Percentiles rank a stretch among this genome's conserved stretches.
phyloP scores from a whole-genome alignment of 1,140 invertebrate species.

The Eulimnadia texana region DNA sequence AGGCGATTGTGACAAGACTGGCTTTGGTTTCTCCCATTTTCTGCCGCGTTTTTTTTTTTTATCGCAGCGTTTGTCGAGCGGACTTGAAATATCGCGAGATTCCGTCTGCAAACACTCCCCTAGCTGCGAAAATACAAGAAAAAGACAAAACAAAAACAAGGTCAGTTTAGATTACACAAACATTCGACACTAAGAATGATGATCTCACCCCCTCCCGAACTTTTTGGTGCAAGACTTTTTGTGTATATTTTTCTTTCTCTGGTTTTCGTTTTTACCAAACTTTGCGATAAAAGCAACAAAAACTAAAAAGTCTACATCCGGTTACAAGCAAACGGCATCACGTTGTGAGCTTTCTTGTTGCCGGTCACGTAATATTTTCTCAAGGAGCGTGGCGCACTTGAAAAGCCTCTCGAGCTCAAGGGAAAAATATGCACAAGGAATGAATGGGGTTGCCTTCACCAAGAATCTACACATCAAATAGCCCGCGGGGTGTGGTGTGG shows the following conservation, averaged over 20 bases:
- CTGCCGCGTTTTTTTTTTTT: neutral
- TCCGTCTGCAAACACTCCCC: neutral
- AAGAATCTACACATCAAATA: neutral
- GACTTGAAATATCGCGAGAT: neutral
- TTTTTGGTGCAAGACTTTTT: neutral
- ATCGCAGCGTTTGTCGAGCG: neutral
- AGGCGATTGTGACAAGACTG: neutral
- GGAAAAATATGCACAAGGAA: too few relatives aligned
- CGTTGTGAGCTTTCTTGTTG: too few relatives aligned
- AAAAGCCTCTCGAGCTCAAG: too few relatives aligned
- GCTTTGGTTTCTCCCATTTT: neutral
- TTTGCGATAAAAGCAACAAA: too few relatives aligned
- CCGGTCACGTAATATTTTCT: too few relatives aligned
- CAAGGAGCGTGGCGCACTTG: too few relatives aligned
- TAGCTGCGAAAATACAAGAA: neutral
- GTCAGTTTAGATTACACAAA: neutral
- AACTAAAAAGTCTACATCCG: neutral
- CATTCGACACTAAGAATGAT: neutral
- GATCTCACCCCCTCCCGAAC: neutral
- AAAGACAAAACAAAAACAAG: neutral
- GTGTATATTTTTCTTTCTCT: too few relatives aligned
- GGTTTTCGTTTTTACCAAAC: too few relatives aligned
- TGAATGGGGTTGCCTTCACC: neutral
- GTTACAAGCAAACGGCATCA: neutral
- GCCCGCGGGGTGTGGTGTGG: neutral